These are phyloP conservation scores for Menidia beryllina DNA, from an alignment of 2,113 vertebrate species.

Conservation along the genomic window DNA sequence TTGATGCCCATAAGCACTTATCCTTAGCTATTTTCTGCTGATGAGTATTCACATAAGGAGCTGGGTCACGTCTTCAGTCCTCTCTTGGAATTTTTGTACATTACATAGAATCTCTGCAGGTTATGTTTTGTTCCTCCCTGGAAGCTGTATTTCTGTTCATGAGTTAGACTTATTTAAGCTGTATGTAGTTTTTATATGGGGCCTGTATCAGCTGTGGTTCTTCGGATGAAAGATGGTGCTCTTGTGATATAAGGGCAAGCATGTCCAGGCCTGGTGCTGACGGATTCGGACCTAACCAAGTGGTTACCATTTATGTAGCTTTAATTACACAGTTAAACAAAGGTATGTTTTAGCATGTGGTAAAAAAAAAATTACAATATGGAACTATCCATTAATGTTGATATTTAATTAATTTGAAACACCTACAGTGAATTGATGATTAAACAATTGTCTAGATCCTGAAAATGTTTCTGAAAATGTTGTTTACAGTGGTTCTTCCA, in stretches of 20 bases:
- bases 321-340: slow-evolving; percentile 41
- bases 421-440: neutral
- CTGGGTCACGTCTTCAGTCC: neutral
- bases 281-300: slow-evolving; percentile 30
- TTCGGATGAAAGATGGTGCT: slow-evolving; percentile 42
- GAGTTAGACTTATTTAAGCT: slow-evolving; percentile 40
- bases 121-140: slow-evolving; percentile 15
- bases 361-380: slow-evolving; percentile 28
- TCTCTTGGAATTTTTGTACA: neutral
- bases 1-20: neutral
- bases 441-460: slow-evolving; percentile 2
- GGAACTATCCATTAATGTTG: slow-evolving; percentile 33
- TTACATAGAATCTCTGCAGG: slow-evolving; percentile 4
- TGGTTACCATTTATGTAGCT: slow-evolving; percentile 40
- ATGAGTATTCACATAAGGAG: neutral
- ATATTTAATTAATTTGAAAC: slow-evolving; percentile 18
- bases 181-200: slow-evolving; percentile 41
- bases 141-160: slow-evolving; percentile 59
- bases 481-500: too few species aligned
- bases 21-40: neutral
- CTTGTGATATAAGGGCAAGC: slow-evolving; percentile 21
- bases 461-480: too few species aligned
- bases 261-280: slow-evolving; percentile 32
- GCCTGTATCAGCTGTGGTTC: slow-evolving; percentile 42
- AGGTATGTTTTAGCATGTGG: neutral